Evolutionary conservation across 2,113 vertebrate genomes (phyloP).

Genomic region (Cyprinodon variegatus): DNA sequence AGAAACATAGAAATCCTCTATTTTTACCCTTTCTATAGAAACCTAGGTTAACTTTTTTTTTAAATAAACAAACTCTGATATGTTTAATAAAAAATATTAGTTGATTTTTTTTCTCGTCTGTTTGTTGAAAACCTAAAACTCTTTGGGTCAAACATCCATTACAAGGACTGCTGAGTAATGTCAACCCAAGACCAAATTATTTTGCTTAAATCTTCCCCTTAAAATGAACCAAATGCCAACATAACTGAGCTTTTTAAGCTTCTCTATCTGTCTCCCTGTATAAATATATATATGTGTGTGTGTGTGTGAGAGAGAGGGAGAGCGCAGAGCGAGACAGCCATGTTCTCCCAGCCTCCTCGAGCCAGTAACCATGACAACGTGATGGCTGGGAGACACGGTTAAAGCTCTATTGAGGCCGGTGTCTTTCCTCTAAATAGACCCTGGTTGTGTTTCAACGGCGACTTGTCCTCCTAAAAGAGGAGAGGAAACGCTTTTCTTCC

Average conservation of each 20-base stretch:
- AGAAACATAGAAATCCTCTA: too few species aligned
- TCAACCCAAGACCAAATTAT: too few species aligned
- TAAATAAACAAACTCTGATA: too few species aligned
- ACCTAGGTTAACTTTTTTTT: too few species aligned
- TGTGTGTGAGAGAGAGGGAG: conserved; percentile 22
- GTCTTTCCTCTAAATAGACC: conserved; percentile 77
- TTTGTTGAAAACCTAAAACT: background rate
- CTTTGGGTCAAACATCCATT: too few species aligned
- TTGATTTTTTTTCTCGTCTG: too few species aligned
- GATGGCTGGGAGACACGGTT: conserved; percentile 92
- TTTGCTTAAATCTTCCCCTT: background rate
- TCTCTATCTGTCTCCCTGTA: conserved; percentile 10
- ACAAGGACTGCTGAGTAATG: too few species aligned
- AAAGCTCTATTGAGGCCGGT: conserved; percentile 83
- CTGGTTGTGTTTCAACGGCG: conserved; percentile 74
- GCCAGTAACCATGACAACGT: conserved; percentile 99
- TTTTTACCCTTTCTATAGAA: too few species aligned
- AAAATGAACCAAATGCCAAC: conserved; percentile 48
- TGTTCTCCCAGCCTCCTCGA: conserved; percentile 87
- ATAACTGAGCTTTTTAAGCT: conserved; percentile 41
- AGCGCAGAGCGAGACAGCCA: conserved; percentile 70
- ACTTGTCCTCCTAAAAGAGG: conserved; percentile 67
- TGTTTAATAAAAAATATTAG: too few species aligned
- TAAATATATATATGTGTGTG: conserved; percentile 15
- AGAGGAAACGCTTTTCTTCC: conserved; percentile 59